Base-by-base conservation (phyloP, 2,113 vertebrate species). In the Boleophthalmus pectinirostris region DNA sequence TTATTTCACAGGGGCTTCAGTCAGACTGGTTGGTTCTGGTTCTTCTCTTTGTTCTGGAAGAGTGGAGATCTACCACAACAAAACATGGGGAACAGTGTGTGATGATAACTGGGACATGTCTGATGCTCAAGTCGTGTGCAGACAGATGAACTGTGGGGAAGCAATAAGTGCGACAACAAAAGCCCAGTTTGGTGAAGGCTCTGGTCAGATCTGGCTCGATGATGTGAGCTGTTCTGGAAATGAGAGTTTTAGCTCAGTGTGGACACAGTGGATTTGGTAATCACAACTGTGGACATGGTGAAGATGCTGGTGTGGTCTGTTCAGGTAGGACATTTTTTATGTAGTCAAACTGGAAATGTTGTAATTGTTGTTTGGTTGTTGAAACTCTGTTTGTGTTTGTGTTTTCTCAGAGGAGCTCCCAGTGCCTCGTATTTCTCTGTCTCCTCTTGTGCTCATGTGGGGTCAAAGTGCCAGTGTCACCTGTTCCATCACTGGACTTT, bases 361-460 rank as follows among this genome's bases (percentile, higher is more conserved):
- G 33, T 61, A 33, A n/a, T 53, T n/a, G 6, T 16, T 0, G 4
- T 57, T 57, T 13, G 0, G 13, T 12, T 13, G 10, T 7, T 12
- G 3, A 21, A 20, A 9, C 23, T 58, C 14, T 61, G 15, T 60
- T 60, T n/a, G n/a, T n/a, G n/a, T n/a, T n/a, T n/a, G n/a, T 9
- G 2, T 24, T 57, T 29, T 64, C 38, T 43, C 33, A 64, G 61
- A 0, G 0, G 2, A 1, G 15, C 33, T 63, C 29, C 60, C 60
- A 33, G 46, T 53, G n/a, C 73, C 64, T 57, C 66, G 7, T 24
- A 53, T 82, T 47, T 74, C 70, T 9, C 43, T 72, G 53, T 15
- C 29, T 20, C 3, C 53, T 60, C 76, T 20, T 9, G 47, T 46
- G 43, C 56, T 68, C 1, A 14, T 11, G n/a, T 73, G 66, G 79